Evolutionary conservation across 2,888 invertebrate species (phyloP).

Genomic region (Caenorhabditis macrosperma): DNA sequence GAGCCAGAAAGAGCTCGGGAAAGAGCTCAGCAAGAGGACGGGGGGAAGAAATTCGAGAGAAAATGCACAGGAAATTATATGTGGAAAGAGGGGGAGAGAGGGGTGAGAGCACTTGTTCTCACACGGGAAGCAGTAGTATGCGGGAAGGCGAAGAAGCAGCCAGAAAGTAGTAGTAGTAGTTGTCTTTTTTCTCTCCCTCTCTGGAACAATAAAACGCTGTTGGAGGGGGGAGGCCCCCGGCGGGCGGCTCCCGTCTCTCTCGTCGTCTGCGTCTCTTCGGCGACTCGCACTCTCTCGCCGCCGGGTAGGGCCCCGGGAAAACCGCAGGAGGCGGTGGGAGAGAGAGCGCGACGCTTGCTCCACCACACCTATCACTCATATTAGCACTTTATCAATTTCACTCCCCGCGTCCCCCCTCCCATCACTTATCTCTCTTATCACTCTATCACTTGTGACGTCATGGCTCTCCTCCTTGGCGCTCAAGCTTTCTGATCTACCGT

Average conservation of each 20-base stretch:
- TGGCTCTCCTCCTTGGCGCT: background rate
- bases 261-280: slow-evolving; percentile 9
- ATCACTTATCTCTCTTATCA: slow-evolving; percentile 10
- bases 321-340: slow-evolving; percentile 20
- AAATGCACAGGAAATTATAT: slow-evolving; percentile 36
- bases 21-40: background rate
- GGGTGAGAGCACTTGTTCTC: background rate
- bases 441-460: background rate
- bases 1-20: slow-evolving; percentile 1
- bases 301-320: background rate
- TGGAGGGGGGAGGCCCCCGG: slow-evolving; percentile 39
- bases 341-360: background rate
- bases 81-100: background rate
- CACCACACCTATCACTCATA: slow-evolving; percentile 52
- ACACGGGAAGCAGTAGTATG: slow-evolving; percentile 11
- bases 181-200: no score
- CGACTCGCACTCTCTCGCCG: background rate
- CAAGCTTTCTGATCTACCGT: no score
- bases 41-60: slow-evolving; percentile 24
- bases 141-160: slow-evolving; percentile 16
- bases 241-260: slow-evolving; percentile 47
- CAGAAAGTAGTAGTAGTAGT: slow-evolving; percentile 41
- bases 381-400: slow-evolving; percentile 51
- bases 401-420: slow-evolving; percentile 3
- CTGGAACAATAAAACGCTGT: slow-evolving; percentile 48